These are phyloP conservation scores for Drosophila anceps DNA, from an alignment of 2,888 invertebrate genomes.

Conservation along the genomic window DNA sequence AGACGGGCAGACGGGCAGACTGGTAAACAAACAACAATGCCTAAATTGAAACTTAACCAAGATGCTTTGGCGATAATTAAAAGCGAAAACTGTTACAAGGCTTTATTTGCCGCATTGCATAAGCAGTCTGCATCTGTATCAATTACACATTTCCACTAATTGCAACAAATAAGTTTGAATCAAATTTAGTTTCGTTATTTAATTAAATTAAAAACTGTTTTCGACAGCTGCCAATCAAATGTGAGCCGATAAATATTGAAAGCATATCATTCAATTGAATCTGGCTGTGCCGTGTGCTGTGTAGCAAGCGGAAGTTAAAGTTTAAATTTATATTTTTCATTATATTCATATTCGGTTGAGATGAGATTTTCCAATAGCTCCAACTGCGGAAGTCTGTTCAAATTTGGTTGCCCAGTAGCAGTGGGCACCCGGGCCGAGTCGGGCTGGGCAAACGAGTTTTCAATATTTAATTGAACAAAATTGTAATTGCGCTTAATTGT, in stretches of 20 bases:
- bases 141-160: constrained; percentile 65
- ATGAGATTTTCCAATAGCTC: constrained; percentile 33
- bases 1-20: constrained; percentile 12
- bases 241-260: constrained; percentile 7
- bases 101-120: constrained; percentile 60
- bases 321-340: constrained; percentile 29
- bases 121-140: constrained; percentile 58
- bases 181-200: constrained; percentile 50
- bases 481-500: constrained; percentile 73
- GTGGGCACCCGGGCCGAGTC: constrained; percentile 9
- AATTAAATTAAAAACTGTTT: constrained; percentile 46
- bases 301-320: constrained; percentile 55
- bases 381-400: constrained; percentile 59
- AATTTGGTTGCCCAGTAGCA: constrained; percentile 38
- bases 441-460: constrained; percentile 63
- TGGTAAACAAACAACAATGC: constrained; percentile 17
- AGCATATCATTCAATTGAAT: constrained; percentile 24
- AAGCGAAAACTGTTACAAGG: constrained; percentile 62
- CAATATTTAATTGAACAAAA: constrained; percentile 72
- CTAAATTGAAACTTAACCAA: constrained; percentile 51
- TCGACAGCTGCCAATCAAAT: constrained; percentile 32
- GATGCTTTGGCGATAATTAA: constrained; percentile 65
- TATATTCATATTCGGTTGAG: constrained; percentile 36
- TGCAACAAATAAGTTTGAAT: constrained; percentile 58
- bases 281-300: constrained; percentile 16